Percentiles rank a stretch among this genome's conserved stretches.
phyloP scores from a whole-genome alignment of 1,140 invertebrate genomes.

The Yoshiicerus persimilis region DNA sequence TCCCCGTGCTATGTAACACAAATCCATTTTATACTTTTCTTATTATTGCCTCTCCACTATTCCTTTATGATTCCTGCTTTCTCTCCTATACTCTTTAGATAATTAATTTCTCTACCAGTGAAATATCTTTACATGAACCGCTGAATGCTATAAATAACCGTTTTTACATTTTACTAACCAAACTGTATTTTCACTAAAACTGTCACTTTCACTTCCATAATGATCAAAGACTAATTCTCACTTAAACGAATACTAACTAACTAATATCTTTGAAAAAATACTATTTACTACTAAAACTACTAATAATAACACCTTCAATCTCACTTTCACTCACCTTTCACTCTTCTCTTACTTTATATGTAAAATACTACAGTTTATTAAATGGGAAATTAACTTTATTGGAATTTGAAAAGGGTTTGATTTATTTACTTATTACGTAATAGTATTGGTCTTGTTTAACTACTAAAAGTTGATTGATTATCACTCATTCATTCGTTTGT shows the following conservation, averaged over 20 bases:
- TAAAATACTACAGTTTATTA: background rate
- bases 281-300: background rate
- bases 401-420: background rate
- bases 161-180: background rate
- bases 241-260: background rate
- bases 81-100: background rate
- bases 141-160: background rate
- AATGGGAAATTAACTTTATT: conserved; percentile 26
- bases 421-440: background rate
- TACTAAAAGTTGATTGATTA: background rate
- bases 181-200: background rate
- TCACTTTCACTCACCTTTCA: conserved; percentile 19
- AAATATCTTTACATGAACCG: background rate
- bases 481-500: conserved; percentile 18
- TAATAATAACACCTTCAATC: background rate
- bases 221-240: background rate
- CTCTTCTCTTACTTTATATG: background rate
- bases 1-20: background rate
- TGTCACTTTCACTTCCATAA: background rate
- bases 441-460: background rate
- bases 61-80: background rate
- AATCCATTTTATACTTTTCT: background rate
- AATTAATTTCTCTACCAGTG: background rate
- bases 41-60: background rate
- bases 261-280: too few relatives aligned